Evolutionary conservation across 2,113 vertebrate species (phyloP), one percentile per base, ranked within the genome.

Genomic region (Alethe diademata): DNA sequence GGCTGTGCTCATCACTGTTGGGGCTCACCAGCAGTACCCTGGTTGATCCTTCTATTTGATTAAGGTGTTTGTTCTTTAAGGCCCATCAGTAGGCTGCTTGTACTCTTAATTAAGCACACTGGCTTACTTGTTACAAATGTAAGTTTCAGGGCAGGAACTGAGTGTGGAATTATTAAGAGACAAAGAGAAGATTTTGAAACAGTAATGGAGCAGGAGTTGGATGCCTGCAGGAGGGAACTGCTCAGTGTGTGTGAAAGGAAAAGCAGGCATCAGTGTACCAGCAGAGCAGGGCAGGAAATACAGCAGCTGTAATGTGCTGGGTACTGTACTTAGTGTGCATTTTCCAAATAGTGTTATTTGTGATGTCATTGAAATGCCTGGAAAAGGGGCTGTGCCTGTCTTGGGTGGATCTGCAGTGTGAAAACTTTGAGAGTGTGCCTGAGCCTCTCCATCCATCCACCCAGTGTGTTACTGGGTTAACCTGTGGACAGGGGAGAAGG

Each of bases 361-460:
- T 58, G 38, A 56, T 90, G 71, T 50, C 33, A 42, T 4, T 53
- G 65, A 82, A 81, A 58, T 72, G 78, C 64, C 70, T 92, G 80
- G 72, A 73, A 51, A 73, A 56, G 40, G 36, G 50, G 28, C 69
- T 81, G 60, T 62, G 62, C 54, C 28, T 71, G 42, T 42, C 47
- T 58, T 62, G 31, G 26, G 51, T 81, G 40, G 53, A 35, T 78
- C 22, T 75, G 56, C n/a, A 48, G 23, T 38, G 29, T 40, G 64
- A 57, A 54, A 38, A 22, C 5, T 17, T 29, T 0, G 1, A 5
- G 56, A 28, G 14, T 36, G 17, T n/a, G 28, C 51, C 60, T 45
- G 64, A 83, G 28, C 67, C 43, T 51, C 57, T 58, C 1, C 1
- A 25, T 58, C 1, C 1, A 25, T 14, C 22, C 8, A 3, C 4